Conservation (phyloP, 2,797 vertebrate species). For the Fratercula arctica region DNA sequence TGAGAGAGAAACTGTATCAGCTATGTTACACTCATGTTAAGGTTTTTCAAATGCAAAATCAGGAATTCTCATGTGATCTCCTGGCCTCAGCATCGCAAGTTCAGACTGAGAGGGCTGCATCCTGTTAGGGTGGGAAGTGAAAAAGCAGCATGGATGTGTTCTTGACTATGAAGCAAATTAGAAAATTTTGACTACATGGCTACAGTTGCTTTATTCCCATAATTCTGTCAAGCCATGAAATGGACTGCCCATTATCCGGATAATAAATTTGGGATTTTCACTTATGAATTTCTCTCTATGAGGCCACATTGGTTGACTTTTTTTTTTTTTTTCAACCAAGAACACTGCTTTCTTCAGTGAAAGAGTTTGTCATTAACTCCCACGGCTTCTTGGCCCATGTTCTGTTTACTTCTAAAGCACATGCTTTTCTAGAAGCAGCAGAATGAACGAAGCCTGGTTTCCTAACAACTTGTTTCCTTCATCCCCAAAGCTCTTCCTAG, state of each 20-base stretch:
- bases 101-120: background rate
- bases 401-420: background rate
- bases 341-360: background rate
- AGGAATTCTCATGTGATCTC: background rate
- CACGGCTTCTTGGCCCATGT: background rate
- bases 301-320: background rate
- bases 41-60: background rate
- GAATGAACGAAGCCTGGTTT: background rate
- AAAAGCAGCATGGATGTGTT: background rate
- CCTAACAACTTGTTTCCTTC: accelerated
- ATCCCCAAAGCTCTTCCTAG: background rate
- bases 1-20: background rate
- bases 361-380: background rate
- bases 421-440: background rate
- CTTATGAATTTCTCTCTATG: background rate
- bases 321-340: background rate
- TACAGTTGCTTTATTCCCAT: background rate
- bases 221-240: background rate
- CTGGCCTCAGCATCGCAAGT: accelerated
- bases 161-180: background rate
- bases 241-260: background rate
- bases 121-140: background rate
- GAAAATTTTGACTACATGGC: background rate
- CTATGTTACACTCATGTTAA: background rate
- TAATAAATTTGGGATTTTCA: background rate